Evolutionary conservation across 2,888 invertebrate species (phyloP).

Genomic region (Thera britannica): DNA sequence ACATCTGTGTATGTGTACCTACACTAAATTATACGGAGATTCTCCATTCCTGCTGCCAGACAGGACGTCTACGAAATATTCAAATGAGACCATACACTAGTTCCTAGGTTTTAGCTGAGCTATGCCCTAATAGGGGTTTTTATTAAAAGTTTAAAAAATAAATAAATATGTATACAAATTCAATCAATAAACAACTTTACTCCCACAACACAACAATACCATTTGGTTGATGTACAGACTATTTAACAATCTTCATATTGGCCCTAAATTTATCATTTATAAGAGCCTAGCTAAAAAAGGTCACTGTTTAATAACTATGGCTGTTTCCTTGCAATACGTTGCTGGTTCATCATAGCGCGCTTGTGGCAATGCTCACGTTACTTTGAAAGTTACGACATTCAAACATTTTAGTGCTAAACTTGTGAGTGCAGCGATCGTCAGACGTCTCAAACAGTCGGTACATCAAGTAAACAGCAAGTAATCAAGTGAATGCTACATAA

Average conservation of each 20-base stretch:
- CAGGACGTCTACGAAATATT: no score
- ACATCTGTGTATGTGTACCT: no score
- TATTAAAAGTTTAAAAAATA: background rate
- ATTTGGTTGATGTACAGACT: conserved; percentile 1
- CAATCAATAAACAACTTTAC: conserved; percentile 19
- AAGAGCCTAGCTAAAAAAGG: background rate
- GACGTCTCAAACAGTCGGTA: background rate
- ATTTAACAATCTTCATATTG: background rate
- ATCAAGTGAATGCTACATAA: conserved; percentile 80
- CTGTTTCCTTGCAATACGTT: background rate
- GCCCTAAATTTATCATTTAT: no score
- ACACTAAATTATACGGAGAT: no score
- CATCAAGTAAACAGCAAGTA: conserved; percentile 3
- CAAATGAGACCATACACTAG: no score
- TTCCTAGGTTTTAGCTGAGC: no score
- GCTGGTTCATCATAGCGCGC: background rate
- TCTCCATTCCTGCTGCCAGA: no score
- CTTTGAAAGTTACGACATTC: no score
- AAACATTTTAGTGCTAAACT: no score
- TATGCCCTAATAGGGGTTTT: background rate
- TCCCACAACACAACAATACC: conserved; percentile 10
- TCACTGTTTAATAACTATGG: background rate
- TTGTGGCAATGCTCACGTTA: no score
- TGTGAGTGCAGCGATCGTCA: background rate
- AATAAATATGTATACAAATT: background rate